Evolutionary conservation across 1,140 invertebrate genomes (phyloP).

Genomic region (Zelostemma sp.): DNA sequence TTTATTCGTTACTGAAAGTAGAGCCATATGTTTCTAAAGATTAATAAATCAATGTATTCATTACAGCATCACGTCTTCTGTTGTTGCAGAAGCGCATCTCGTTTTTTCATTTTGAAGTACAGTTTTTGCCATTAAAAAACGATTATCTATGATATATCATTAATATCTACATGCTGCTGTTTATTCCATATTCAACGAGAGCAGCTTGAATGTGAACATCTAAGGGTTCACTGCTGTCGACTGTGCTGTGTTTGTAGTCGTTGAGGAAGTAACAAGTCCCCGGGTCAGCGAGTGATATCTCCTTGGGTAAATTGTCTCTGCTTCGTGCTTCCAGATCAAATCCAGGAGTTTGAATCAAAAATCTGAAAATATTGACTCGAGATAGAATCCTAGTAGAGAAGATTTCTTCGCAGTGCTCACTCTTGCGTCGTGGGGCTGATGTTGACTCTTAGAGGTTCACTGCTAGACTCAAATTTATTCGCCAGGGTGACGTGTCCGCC

Average conservation of each 20-base stretch:
- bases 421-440: slow-evolving; percentile 92
- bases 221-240: slow-evolving; percentile 72
- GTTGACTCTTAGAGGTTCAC: slow-evolving; percentile 90
- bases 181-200: slow-evolving; percentile 60
- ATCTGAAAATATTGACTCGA: slow-evolving; percentile 70
- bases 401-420: slow-evolving; percentile 80
- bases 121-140: slow-evolving; percentile 27
- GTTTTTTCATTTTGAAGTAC: too few relatives aligned
- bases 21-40: too few relatives aligned
- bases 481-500: slow-evolving; percentile 94
- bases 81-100: too few relatives aligned
- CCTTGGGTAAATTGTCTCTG: slow-evolving; percentile 84
- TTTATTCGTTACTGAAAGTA: too few relatives aligned
- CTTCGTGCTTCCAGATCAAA: slow-evolving; percentile 84
- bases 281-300: slow-evolving; percentile 82
- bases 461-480: slow-evolving; percentile 95
- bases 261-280: slow-evolving; percentile 91
- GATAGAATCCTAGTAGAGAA: too few relatives aligned
- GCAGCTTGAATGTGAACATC: slow-evolving; percentile 77
- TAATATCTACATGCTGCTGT: slow-evolving; percentile 59
- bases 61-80: too few relatives aligned
- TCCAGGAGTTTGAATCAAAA: slow-evolving; percentile 79
- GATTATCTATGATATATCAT: slow-evolving; percentile 29
- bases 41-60: too few relatives aligned
- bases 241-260: slow-evolving; percentile 80